Evolutionary conservation across 2,797 vertebrate species (phyloP), one percentile per base, ranked within the genome.

Genomic region (Capromys pilorides): DNA sequence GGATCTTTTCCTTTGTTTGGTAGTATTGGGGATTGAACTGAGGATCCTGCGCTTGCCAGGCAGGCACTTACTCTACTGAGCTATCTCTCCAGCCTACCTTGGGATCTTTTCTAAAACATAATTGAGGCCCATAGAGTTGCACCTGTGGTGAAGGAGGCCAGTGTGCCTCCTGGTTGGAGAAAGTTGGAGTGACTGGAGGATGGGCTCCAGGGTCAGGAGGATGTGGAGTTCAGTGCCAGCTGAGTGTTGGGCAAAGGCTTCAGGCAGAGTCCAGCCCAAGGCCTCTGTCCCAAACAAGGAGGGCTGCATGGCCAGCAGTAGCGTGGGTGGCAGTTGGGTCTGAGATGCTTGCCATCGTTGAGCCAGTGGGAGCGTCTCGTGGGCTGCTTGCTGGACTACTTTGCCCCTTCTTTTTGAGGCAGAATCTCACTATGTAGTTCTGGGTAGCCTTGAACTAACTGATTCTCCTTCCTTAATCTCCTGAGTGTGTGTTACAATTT

Each of bases 81-180:
- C 45, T 45, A 45, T 45, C 45, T 45, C 45, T 8, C 45, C 45
- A 45, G 45, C 45, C 45, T 8, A 4, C 54, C 66, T 19, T 85
- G 41, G 49, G 39, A 57, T 90, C 91, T 96, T 86, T 21, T 86
- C 86, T 88, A 66, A 88, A 33, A 91, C 13, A 51, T 78, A 28
- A 61, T 41, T 4, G 24, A 51, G 36, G 12, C 31, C 31, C 49
- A 22, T 45, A 39, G 28, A 85, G 14, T 19, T 51, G 31, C 51
- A 9, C 36, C 39, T 61, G 31, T 1, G 84, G 2, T 88, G 21
- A 31, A 9, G 41, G 67, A 66, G 73, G 49, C 59, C 21, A 66
- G 18, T 10, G 18, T n/a, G 66, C 33, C 33, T 6, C 14, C 18
- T 19, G 66, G 61, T 16, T 18, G 18, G 18, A 19, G 33, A 13